A percentile compares a stretch with the other conserved stretches of the same genome.
Conservation (phyloP, 1,140 invertebrate genomes). For the Lepidurus arcticus region DNA sequence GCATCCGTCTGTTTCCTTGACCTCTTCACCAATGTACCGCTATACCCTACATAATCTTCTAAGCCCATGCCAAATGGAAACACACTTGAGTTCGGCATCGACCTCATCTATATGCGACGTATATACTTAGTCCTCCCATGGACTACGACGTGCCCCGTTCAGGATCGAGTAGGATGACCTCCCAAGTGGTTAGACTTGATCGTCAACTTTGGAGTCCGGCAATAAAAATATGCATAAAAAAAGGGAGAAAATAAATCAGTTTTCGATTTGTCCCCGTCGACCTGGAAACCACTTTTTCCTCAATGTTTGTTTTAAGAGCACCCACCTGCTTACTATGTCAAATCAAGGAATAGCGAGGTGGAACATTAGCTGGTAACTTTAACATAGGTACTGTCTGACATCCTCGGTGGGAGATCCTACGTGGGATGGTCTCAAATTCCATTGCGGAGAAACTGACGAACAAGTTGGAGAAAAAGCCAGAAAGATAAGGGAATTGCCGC, state of each 20-base stretch:
- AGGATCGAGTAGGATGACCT: not conserved
- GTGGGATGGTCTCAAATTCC: conserved; percentile 1
- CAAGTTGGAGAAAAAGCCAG: not conserved
- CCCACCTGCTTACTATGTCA: not conserved
- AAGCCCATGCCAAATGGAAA: conserved; percentile 12
- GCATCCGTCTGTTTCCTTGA: conserved; percentile 4
- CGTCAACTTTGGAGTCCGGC: not conserved
- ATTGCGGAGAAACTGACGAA: not conserved
- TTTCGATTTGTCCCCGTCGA: not conserved
- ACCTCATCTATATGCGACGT: not conserved
- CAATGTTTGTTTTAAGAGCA: not conserved
- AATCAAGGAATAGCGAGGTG: not conserved
- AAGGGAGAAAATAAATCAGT: not conserved
- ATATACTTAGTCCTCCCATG: not conserved
- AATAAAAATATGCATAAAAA: not conserved
- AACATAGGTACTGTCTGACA: not conserved
- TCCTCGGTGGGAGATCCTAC: not conserved
- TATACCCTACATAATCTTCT: conserved; percentile 16
- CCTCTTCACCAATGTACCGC: conserved; percentile 16
- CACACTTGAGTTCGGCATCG: not conserved
- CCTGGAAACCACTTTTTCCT: conserved; percentile 17
- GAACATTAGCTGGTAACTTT: not conserved
- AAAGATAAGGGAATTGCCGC: conserved; percentile 8
- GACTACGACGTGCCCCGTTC: not conserved
- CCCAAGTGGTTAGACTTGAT: conserved; percentile 19